A percentile compares a stretch with the other conserved stretches of the same genome.
Conservation (phyloP, 2,888 invertebrate genomes). For the Machimus rusticus region DNA sequence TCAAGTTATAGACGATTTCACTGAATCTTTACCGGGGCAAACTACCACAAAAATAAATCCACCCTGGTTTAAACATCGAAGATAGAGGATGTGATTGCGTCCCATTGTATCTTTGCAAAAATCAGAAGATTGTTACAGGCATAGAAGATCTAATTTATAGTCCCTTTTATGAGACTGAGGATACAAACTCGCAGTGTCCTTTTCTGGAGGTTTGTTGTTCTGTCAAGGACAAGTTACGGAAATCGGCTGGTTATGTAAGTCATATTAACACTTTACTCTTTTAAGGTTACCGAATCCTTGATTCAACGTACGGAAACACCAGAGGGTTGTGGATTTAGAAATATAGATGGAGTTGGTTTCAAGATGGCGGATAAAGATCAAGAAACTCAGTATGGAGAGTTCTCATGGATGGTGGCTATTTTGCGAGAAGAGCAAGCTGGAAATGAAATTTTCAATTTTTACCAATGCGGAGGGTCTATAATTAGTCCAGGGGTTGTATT, state of each 20-base stretch:
- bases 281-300: background rate
- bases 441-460: slow-evolving; percentile 56
- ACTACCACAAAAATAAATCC: background rate
- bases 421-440: slow-evolving; percentile 54
- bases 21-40: background rate
- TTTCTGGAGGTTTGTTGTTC: slow-evolving; percentile 56
- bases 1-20: background rate
- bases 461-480: slow-evolving; percentile 63
- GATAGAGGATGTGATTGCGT: slow-evolving; percentile 69
- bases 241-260: no score
- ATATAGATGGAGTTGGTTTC: slow-evolving; percentile 76
- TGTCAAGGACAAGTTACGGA: slow-evolving; percentile 53
- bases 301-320: slow-evolving; percentile 55
- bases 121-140: slow-evolving; percentile 72
- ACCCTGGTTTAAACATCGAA: background rate
- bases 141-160: slow-evolving; percentile 76
- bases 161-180: slow-evolving; percentile 71
- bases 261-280: no score
- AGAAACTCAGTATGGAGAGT: slow-evolving; percentile 68
- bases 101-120: slow-evolving; percentile 76
- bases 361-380: slow-evolving; percentile 72
- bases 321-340: slow-evolving; percentile 74
- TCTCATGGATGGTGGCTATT: slow-evolving; percentile 67
- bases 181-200: slow-evolving; percentile 48
- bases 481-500: slow-evolving; percentile 68